A percentile compares a stretch with the other conserved stretches of the same genome.
Conservation (phyloP, 1,140 invertebrate genomes). For the Maniola jurtina region DNA sequence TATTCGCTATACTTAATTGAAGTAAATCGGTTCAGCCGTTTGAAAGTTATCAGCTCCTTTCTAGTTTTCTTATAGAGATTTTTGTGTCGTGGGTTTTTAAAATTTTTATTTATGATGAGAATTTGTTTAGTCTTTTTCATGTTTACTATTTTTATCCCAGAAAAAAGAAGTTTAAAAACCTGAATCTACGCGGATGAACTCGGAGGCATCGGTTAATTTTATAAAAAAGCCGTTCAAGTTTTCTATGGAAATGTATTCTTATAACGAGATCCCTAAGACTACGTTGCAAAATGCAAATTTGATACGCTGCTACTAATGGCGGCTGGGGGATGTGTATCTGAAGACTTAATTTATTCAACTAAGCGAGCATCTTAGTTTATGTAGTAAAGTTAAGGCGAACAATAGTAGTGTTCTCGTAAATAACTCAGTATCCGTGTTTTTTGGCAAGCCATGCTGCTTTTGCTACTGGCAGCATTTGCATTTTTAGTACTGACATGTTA, state of each 20-base stretch:
- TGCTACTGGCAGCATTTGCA: background rate
- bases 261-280: background rate
- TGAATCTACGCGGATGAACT: too few relatives aligned
- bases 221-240: background rate
- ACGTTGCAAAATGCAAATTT: slow-evolving; percentile 4
- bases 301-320: background rate
- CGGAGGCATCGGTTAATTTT: background rate
- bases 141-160: too few relatives aligned
- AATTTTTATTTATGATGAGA: background rate
- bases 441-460: too few relatives aligned
- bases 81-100: too few relatives aligned
- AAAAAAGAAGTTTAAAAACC: too few relatives aligned
- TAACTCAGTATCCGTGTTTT: too few relatives aligned
- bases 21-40: too few relatives aligned
- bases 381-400: background rate
- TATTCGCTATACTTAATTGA: too few relatives aligned
- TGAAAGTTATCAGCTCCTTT: too few relatives aligned
- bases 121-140: too few relatives aligned
- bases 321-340: background rate
- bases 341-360: background rate
- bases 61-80: too few relatives aligned
- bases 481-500: background rate
- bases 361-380: background rate
- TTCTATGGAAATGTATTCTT: background rate
- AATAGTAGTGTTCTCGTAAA: too few relatives aligned